Conservation (phyloP, 2,113 vertebrate species). For the Chelonoidis abingdonii region DNA sequence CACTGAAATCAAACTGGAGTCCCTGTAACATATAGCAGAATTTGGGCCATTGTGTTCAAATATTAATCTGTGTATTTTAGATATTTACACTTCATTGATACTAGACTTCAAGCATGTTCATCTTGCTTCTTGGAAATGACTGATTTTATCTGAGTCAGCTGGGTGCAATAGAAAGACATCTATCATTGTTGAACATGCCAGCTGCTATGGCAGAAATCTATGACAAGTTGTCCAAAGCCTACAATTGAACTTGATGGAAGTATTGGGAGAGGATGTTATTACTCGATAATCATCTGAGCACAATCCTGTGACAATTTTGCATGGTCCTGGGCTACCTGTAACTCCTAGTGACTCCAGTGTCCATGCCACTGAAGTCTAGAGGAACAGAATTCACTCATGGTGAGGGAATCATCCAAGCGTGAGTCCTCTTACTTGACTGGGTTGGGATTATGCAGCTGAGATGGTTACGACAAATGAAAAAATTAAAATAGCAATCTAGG, state of each 20-base stretch:
- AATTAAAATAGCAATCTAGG: not conserved
- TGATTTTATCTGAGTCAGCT: not conserved
- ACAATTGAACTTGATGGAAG: not conserved
- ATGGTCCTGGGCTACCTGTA: not conserved
- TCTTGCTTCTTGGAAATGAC: conserved; percentile 25
- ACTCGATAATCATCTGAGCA: not conserved
- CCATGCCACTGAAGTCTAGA: not conserved
- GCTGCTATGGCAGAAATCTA: conserved; percentile 17
- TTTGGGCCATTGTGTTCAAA: not conserved
- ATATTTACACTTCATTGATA: not conserved
- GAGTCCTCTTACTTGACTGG: not conserved
- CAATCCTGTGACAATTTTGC: not conserved
- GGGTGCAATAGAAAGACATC: conserved; percentile 19
- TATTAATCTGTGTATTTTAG: conserved; percentile 8
- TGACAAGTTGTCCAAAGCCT: conserved; percentile 20
- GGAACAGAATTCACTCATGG: not conserved
- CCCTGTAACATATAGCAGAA: not conserved
- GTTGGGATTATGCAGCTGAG: not conserved
- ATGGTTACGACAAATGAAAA: not conserved
- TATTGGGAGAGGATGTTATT: not conserved
- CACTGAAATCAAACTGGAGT: not conserved
- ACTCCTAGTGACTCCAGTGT: not conserved
- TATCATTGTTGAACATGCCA: not conserved
- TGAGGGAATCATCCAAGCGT: not conserved
- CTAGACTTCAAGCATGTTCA: not conserved